These are phyloP conservation scores for Melanargia galathea DNA, from an alignment of 2,888 invertebrate species.

Conservation along the genomic window DNA sequence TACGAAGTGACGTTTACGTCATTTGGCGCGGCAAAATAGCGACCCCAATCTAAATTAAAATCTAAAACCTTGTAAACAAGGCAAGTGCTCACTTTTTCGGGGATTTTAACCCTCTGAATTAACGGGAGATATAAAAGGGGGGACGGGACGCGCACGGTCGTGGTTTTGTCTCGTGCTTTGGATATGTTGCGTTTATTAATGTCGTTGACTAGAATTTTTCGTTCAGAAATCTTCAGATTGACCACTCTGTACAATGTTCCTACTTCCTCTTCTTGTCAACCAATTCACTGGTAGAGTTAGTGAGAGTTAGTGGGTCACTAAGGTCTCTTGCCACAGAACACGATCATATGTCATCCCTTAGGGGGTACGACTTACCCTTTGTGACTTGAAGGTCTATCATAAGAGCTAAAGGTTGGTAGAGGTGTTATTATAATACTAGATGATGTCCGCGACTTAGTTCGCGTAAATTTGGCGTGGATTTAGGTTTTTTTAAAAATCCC, in stretches of 20 bases:
- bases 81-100: constrained; percentile 84
- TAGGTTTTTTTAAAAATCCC: too few species aligned
- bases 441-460: too few species aligned
- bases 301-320: too few species aligned
- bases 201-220: constrained; percentile 45
- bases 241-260: not conserved
- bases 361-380: too few species aligned
- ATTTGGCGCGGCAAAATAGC: constrained; percentile 50
- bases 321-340: too few species aligned
- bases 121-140: constrained; percentile 71
- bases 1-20: constrained; percentile 57
- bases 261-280: not conserved
- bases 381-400: too few species aligned
- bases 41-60: constrained; percentile 84
- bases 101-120: constrained; percentile 82
- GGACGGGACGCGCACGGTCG: constrained; percentile 57
- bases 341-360: too few species aligned
- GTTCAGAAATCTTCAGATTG: constrained; percentile 20
- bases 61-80: constrained; percentile 84
- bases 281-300: too few species aligned
- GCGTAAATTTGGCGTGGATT: too few species aligned
- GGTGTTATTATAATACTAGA: too few species aligned
- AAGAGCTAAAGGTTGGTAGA: too few species aligned
- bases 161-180: constrained; percentile 57
- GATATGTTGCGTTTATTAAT: constrained; percentile 47